Base-by-base conservation (phyloP, 2,113 vertebrate species). In the Meriones unguiculatus region DNA sequence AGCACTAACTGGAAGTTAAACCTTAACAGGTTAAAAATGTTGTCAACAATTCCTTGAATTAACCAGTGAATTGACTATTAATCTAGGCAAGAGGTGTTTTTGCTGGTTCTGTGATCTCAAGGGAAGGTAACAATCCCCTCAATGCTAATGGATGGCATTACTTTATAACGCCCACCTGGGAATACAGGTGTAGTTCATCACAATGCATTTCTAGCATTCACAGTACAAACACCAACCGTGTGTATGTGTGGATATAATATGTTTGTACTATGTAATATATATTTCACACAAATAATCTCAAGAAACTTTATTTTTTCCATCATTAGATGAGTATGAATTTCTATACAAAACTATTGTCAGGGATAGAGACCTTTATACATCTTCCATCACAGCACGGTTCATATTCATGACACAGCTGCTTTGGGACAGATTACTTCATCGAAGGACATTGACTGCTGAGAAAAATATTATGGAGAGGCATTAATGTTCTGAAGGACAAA, bases 241-340 rank as follows among this genome's bases (percentile, higher is more conserved):
- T 84, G 57, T 62, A 4, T 81, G 52, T 59, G 52, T 28, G 46
- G 46, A 46, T 13, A 57, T 57, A 57, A 57, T 57, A 7, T 81
- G 52, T 57, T 8, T 46, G 17, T 28, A 13, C 35, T n/a, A 57
- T 57, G 54, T 22, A 28, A 20, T 35, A 86, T 41, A 64, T 25
- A 54, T 64, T 30, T 41, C 17, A 52, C 17, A 87, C 17, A 87
- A 12, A 18, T 62, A n/a, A 69, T 73, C 25, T 77, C 64, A 50
- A 82, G 62, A 86, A 87, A 46, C 72, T 54, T 93, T 88, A 28
- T n/a, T 90, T 90, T 94, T 92, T 17, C 6, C 1, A 64, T 77
- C 46, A 65, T 32, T 50, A 54, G 64, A 28, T 93, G 73, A 72
- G 24, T 7, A 89, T 46, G 24, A 50, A 67, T 86, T 67, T 65